A percentile compares a stretch with the other conserved stretches of the same genome.
Conservation (phyloP, 1,140 invertebrate species). For the Drosophila navojoa region DNA sequence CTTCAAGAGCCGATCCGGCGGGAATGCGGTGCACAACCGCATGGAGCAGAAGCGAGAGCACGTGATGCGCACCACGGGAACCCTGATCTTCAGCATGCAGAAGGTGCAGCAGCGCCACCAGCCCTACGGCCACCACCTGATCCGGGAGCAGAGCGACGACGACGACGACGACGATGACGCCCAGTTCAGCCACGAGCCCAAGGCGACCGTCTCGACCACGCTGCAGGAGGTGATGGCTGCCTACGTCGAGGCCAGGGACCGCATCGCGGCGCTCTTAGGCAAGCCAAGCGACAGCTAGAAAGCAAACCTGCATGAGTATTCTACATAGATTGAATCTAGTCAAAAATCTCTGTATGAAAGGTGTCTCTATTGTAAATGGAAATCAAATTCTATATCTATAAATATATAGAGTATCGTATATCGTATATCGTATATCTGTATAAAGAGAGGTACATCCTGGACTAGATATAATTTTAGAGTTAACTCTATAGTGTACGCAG, state of each 20-base stretch:
- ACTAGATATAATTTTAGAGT: no score
- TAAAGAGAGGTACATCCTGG: no score
- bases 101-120: slow-evolving; percentile 63
- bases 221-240: slow-evolving; percentile 61
- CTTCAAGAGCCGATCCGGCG: slow-evolving; percentile 24
- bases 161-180: not conserved
- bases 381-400: no score
- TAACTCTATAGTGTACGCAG: no score
- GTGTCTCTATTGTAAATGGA: no score
- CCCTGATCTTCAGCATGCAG: slow-evolving; percentile 52
- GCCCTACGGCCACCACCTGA: slow-evolving; percentile 3
- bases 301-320: no score
- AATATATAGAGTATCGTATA: no score
- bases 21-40: slow-evolving; percentile 33
- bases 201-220: slow-evolving; percentile 18
- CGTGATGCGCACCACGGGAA: slow-evolving; percentile 63
- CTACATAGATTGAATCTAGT: no score
- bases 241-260: slow-evolving; percentile 54
- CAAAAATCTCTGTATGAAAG: no score
- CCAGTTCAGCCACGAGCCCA: not conserved
- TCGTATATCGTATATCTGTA: no score
- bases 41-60: not conserved
- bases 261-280: slow-evolving; percentile 49
- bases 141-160: slow-evolving; percentile 13
- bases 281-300: not conserved